These are phyloP conservation scores for Cromileptes altivelis DNA, from an alignment of 2,113 vertebrate genomes.

Conservation along the genomic window DNA sequence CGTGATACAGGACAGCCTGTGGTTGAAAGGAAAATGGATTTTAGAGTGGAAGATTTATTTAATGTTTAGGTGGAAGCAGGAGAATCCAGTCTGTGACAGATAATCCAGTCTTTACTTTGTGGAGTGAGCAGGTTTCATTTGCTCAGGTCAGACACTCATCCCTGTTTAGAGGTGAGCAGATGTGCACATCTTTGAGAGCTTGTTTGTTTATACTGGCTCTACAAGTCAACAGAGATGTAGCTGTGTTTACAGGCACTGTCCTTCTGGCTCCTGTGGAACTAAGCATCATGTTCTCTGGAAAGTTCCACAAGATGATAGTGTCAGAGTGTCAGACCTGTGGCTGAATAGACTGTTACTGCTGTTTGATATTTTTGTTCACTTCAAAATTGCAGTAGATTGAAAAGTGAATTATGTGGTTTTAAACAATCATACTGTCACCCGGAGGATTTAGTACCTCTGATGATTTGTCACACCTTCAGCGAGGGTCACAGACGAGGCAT, in stretches of 20 bases:
- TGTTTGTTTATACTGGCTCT: slow-evolving; percentile 27
- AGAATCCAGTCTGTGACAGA: not conserved
- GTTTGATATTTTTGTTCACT: not conserved
- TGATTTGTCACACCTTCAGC: slow-evolving; percentile 1
- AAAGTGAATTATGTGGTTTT: not conserved
- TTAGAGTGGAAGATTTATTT: slow-evolving; percentile 14
- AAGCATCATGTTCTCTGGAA: slow-evolving; percentile 14
- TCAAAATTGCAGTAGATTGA: not conserved
- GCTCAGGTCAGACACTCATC: slow-evolving; percentile 26
- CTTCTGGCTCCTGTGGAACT: not conserved
- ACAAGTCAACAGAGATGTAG: slow-evolving; percentile 23
- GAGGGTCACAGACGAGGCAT: not conserved
- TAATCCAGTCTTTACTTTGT: slow-evolving; percentile 30
- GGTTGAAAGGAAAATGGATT: slow-evolving; percentile 25
- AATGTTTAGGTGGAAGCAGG: slow-evolving; percentile 5
- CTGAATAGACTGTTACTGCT: not conserved
- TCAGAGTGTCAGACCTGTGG: not conserved
- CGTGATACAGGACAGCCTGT: slow-evolving; percentile 12
- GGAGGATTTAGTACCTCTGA: not conserved
- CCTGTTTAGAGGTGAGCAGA: slow-evolving; percentile 38
- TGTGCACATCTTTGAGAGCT: slow-evolving; percentile 18
- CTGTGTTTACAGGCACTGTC: slow-evolving; percentile 1
- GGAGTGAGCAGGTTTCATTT: slow-evolving; percentile 29
- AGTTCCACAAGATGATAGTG: not conserved
- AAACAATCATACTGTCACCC: not conserved